Evolutionary conservation across 2,797 vertebrate species (phyloP).

Genomic region (Sebastes melanostomus): DNA sequence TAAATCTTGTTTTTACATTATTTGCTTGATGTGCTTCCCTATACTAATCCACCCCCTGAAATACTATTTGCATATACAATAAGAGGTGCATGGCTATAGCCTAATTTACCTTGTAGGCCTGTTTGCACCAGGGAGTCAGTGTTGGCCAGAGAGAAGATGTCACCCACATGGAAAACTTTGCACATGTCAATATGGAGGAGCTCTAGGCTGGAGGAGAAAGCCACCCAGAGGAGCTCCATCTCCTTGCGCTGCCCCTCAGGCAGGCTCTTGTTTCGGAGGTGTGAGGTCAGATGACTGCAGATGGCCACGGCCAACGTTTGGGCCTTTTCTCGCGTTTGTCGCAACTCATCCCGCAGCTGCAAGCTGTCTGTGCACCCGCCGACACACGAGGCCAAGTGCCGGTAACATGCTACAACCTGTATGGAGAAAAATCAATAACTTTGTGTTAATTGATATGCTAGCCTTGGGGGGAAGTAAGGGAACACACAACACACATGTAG

Average conservation of each 20-base stretch:
- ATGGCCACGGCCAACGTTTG: slow-evolving; percentile 70
- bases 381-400: slow-evolving; percentile 81
- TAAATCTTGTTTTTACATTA: background rate
- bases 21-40: background rate
- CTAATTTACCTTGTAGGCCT: slow-evolving; percentile 82
- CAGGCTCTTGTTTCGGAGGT: slow-evolving; percentile 80
- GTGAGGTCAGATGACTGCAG: slow-evolving; percentile 75
- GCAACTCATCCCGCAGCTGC: slow-evolving; percentile 80
- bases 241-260: slow-evolving; percentile 74
- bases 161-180: slow-evolving; percentile 80
- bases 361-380: slow-evolving; percentile 81
- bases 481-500: background rate
- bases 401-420: slow-evolving; percentile 86
- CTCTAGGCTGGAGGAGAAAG: slow-evolving; percentile 85
- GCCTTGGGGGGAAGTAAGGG: background rate
- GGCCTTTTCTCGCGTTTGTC: slow-evolving; percentile 80
- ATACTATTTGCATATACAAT: background rate
- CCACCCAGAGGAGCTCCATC: slow-evolving; percentile 85
- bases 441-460: background rate
- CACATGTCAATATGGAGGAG: slow-evolving; percentile 85
- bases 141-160: slow-evolving; percentile 71
- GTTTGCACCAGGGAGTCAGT: slow-evolving; percentile 76
- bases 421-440: background rate
- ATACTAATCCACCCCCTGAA: background rate
- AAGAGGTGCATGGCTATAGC: background rate